These are phyloP conservation scores for Ericerus pela DNA, from an alignment of 1,140 invertebrate genomes.

Conservation along the genomic window DNA sequence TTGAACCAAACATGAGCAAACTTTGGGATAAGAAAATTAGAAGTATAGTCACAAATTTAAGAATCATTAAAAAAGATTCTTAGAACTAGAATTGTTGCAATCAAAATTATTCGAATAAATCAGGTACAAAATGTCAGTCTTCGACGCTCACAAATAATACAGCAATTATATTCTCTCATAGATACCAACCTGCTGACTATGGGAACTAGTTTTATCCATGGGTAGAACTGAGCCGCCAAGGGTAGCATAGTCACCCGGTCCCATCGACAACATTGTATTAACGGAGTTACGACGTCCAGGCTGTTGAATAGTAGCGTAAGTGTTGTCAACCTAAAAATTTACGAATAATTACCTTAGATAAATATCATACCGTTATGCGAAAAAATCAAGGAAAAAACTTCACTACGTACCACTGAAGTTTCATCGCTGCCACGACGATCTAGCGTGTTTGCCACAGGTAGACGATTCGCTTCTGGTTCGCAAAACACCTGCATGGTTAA, in stretches of 20 bases:
- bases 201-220: constrained; percentile 30
- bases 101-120: too few species aligned
- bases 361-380: neutral
- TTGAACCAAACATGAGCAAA: too few species aligned
- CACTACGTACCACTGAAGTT: constrained; percentile 35
- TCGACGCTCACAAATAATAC: neutral
- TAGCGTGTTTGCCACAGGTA: constrained; percentile 29
- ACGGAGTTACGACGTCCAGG: constrained; percentile 36
- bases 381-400: neutral
- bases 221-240: constrained; percentile 37
- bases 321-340: constrained; percentile 44
- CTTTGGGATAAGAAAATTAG: too few species aligned
- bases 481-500: constrained; percentile 83
- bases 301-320: constrained; percentile 73
- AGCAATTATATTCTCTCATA: neutral
- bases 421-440: constrained; percentile 34
- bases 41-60: too few species aligned
- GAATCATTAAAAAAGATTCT: too few species aligned
- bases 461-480: constrained; percentile 40
- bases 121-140: too few species aligned
- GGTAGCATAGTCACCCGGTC: constrained; percentile 52
- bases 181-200: constrained; percentile 26
- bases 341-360: constrained; percentile 15
- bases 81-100: too few species aligned
- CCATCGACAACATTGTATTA: constrained; percentile 28